Base-by-base conservation (phyloP, 2,888 invertebrate genomes). In the Drosophila sordidula region DNA sequence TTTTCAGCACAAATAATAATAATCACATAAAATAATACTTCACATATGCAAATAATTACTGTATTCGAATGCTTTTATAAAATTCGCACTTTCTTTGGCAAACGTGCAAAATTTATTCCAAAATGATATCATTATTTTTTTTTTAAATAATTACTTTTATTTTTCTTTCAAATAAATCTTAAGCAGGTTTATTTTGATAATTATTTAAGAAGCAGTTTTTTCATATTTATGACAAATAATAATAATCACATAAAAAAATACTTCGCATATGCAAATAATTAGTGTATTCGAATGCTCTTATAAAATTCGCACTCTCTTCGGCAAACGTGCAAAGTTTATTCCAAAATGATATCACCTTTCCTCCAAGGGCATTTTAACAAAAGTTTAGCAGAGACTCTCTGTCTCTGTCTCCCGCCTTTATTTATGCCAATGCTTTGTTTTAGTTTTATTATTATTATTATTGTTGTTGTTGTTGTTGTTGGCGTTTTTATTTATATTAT, bases 341-440 rank as follows among this genome's bases (percentile, higher is more conserved):
- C 46, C 45, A 12, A 65, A 87, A 72, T 75, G 72, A 72, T 71
- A 78, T 81, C 78, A 78, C 69, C 78, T 72, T 63, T 55, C 39
- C 57, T 59, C 61, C 61, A 55, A 75, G 81, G 72, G 72, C 75
- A 55, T 66, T 65, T 50, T 44, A n/a, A 14, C 50, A 39, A 70
- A 81, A 78, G 64, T 87, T 81, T 64, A 56, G 70, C 67, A 79
- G 69, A 76, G 45, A n/a, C 73, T 45, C n/a, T 32, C 41, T n/a
- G 32, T 9, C n/a, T 63, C n/a, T 5, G 14, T 22, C 11, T 5
- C 26, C 55, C 46, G 42, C 49, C 51, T 77, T 70, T 88, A 86
- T 88, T 88, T 83, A 83, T 83, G 83, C 80, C 83, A 83, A 88
- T 83, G 83, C 83, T 88, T 88, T 86, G 75, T 88, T 86, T 82